Conservation (phyloP, 2,797 vertebrate species). For the Gymnopithys bicolor region DNA sequence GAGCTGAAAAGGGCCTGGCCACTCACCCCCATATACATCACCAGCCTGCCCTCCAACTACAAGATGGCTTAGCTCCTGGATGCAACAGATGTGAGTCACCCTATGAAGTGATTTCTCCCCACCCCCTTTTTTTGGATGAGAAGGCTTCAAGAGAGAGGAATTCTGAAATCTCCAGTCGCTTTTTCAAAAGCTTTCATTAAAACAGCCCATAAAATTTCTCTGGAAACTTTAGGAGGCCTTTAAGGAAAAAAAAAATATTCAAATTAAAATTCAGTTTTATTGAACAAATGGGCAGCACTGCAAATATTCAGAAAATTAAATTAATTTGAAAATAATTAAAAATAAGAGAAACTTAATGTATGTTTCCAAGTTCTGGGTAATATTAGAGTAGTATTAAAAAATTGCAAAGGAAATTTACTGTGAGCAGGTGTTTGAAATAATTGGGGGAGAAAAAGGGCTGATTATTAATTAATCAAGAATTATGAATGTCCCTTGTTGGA, state of each 20-base stretch:
- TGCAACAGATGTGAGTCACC: background rate
- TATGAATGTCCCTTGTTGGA: slow-evolving; percentile 60
- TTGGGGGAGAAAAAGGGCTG: slow-evolving; percentile 61
- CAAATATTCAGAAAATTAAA: slow-evolving; percentile 77
- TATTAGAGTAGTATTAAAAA: slow-evolving; percentile 72
- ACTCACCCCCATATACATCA: accelerated
- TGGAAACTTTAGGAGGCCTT: slow-evolving; percentile 70
- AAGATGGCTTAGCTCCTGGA: background rate
- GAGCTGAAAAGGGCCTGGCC: background rate
- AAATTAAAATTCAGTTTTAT: slow-evolving; percentile 76
- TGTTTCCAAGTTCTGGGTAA: slow-evolving; percentile 69
- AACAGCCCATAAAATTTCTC: slow-evolving; percentile 66
- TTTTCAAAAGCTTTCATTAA: slow-evolving; percentile 68
- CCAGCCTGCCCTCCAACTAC: background rate
- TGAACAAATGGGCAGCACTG: slow-evolving; percentile 65
- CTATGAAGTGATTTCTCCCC: background rate
- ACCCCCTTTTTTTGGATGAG: background rate
- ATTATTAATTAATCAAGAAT: slow-evolving; percentile 73
- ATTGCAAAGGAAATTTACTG: slow-evolving; percentile 74
- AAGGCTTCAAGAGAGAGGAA: slow-evolving; percentile 24
- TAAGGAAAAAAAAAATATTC: slow-evolving; percentile 18
- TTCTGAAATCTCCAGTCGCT: slow-evolving; percentile 35
- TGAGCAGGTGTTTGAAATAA: slow-evolving; percentile 80
- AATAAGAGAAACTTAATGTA: slow-evolving; percentile 68
- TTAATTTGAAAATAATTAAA: slow-evolving; percentile 83